Percentiles rank a stretch among this genome's conserved stretches.
Evolutionary conservation across 2,113 vertebrate genomes (phyloP).

Genomic region (Calyptomena viridis): DNA sequence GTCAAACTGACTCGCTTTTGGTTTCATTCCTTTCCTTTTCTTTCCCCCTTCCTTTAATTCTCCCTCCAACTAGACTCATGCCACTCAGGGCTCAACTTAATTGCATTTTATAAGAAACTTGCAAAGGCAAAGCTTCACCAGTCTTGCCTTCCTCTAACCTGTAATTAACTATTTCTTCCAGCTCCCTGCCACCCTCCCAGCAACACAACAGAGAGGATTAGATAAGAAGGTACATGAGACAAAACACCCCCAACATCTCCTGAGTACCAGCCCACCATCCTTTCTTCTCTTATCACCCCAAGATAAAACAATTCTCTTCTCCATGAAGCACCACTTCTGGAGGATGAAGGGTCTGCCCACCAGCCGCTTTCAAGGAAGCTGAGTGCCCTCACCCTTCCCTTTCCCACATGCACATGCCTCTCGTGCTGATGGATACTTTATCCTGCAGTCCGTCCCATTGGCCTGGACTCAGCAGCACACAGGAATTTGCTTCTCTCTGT

Average conservation of each 20-base stretch:
- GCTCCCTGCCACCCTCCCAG: background rate
- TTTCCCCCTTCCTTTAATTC: background rate
- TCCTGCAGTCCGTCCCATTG: background rate
- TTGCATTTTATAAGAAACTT: background rate
- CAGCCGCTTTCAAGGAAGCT: fast-evolving
- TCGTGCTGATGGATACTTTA: background rate
- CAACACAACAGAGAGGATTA: background rate
- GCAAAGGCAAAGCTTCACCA: background rate
- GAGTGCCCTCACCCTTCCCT: background rate
- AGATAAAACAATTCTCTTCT: background rate
- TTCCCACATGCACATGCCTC: background rate
- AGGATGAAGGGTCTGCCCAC: background rate
- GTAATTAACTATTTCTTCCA: background rate
- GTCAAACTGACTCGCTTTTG: background rate
- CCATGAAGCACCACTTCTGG: fast-evolving
- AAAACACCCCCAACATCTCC: background rate
- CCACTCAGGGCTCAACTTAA: background rate
- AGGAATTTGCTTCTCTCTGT: fast-evolving
- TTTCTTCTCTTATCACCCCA: background rate
- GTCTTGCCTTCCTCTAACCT: background rate
- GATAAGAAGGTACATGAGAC: background rate
- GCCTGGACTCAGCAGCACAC: fast-evolving
- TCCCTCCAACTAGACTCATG: background rate
- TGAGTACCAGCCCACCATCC: background rate
- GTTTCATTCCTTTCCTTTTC: background rate